These are phyloP conservation scores for Rhynchopsitta pachyrhyncha DNA, from an alignment of 2,113 vertebrate species.

Conservation along the genomic window DNA sequence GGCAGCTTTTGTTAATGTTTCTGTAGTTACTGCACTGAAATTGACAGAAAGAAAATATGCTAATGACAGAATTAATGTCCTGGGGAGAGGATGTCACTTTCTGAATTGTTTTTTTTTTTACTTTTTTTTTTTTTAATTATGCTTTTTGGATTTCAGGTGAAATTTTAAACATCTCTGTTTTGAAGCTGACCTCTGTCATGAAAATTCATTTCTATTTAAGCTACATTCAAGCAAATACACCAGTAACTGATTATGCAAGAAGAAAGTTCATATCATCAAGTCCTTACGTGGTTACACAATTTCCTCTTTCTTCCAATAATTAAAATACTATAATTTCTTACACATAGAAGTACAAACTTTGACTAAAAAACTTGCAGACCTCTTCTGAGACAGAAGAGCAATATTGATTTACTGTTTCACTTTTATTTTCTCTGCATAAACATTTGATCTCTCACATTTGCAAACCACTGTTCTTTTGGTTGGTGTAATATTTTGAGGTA, in stretches of 20 bases:
- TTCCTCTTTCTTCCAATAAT: background rate
- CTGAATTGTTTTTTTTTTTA: background rate
- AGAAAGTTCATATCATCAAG: background rate
- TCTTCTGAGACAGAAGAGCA: background rate
- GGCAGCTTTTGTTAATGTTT: background rate
- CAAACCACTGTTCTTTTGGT: background rate
- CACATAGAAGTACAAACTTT: background rate
- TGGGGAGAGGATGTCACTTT: background rate
- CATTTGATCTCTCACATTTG: background rate
- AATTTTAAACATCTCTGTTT: background rate
- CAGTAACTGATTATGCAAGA: background rate
- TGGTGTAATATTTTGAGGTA: background rate
- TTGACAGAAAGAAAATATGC: background rate
- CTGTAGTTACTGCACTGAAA: background rate
- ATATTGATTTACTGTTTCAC: background rate
- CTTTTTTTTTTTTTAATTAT: background rate
- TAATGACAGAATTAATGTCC: background rate
- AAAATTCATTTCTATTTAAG: background rate
- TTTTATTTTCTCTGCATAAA: background rate
- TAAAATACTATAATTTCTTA: background rate
- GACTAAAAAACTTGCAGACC: background rate
- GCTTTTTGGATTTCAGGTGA: background rate
- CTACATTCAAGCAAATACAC: background rate
- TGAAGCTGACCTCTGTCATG: background rate
- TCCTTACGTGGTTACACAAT: background rate